These are phyloP conservation scores for Pachypsylla venusta DNA, from an alignment of 1,140 invertebrate species.

Conservation along the genomic window DNA sequence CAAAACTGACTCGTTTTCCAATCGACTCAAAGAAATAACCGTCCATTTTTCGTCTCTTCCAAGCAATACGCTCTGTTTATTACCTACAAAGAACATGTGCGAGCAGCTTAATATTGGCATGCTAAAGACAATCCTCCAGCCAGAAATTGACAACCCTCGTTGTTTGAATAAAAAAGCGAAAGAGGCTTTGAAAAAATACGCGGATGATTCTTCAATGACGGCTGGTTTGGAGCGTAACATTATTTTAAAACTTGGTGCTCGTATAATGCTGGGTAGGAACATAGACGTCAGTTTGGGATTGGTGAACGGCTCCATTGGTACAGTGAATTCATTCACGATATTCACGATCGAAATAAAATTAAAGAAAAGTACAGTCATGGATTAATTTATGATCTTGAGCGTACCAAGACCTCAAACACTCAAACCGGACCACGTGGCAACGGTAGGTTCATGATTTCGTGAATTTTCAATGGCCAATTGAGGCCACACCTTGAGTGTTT, in stretches of 20 bases:
- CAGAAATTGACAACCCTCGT: background rate
- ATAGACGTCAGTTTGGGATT: constrained; percentile 26
- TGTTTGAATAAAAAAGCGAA: too few relatives aligned
- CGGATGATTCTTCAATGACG: constrained; percentile 19
- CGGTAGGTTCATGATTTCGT: too few relatives aligned
- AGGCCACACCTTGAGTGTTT: too few relatives aligned
- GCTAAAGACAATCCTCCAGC: background rate
- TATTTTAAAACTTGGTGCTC: constrained; percentile 23
- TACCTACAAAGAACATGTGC: background rate
- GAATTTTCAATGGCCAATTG: too few relatives aligned
- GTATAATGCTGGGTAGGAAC: constrained; percentile 27
- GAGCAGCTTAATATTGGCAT: background rate
- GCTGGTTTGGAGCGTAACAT: constrained; percentile 21
- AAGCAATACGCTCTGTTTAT: background rate
- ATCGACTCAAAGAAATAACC: too few relatives aligned
- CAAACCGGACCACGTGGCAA: too few relatives aligned
- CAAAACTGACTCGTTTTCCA: too few relatives aligned
- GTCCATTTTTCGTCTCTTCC: background rate
- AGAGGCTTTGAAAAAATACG: constrained; percentile 20
- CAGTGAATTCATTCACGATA: too few relatives aligned
- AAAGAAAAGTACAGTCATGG: too few relatives aligned
- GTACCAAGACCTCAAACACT: too few relatives aligned
- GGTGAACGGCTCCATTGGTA: constrained; percentile 25
- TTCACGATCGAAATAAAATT: too few relatives aligned
- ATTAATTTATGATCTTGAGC: too few relatives aligned